phyloP scores from a whole-genome alignment of 2,113 vertebrate genomes.

The Seriola dumerili region DNA sequence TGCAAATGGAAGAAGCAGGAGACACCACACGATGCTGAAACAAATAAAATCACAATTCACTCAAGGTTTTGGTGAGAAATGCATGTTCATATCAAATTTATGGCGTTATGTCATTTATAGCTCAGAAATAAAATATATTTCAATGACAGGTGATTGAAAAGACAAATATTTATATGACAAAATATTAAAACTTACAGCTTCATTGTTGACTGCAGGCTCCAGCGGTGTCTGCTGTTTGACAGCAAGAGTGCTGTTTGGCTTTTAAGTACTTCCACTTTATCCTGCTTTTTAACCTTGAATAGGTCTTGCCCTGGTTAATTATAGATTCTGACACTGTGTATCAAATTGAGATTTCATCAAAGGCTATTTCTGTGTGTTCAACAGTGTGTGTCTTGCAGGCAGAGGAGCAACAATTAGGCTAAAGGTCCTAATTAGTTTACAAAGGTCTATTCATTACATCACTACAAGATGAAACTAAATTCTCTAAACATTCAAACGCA shows the following conservation, averaged over 20 bases:
- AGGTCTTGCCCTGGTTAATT: conserved; percentile 53
- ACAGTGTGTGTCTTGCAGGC: conserved; percentile 35
- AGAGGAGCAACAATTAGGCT: conserved; percentile 31
- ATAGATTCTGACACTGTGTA: conserved; percentile 36
- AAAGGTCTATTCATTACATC: conserved; percentile 57
- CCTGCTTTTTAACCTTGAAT: conserved; percentile 21
- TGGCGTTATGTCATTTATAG: neutral
- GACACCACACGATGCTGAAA: conserved; percentile 57
- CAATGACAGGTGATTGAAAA: neutral
- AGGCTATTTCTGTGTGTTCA: conserved; percentile 53
- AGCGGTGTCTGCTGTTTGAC: conserved; percentile 16
- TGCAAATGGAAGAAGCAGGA: conserved; percentile 61
- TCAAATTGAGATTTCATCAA: conserved; percentile 52
- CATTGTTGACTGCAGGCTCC: conserved; percentile 68
- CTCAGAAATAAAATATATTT: neutral
- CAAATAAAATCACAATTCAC: conserved; percentile 19
- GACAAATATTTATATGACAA: neutral
- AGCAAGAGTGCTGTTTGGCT: neutral
- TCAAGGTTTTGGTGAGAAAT: neutral
- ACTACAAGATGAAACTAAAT: conserved; percentile 29
- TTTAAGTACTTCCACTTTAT: conserved; percentile 42
- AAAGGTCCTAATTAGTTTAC: conserved; percentile 35
- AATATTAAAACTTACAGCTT: conserved; percentile 71
- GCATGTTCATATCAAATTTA: neutral
- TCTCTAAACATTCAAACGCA: conserved; percentile 29